Percentiles rank a stretch among this genome's conserved stretches.
These are phyloP conservation scores for Malurus alboscapulatus DNA, from an alignment of 2,113 vertebrate species.

Conservation along the genomic window DNA sequence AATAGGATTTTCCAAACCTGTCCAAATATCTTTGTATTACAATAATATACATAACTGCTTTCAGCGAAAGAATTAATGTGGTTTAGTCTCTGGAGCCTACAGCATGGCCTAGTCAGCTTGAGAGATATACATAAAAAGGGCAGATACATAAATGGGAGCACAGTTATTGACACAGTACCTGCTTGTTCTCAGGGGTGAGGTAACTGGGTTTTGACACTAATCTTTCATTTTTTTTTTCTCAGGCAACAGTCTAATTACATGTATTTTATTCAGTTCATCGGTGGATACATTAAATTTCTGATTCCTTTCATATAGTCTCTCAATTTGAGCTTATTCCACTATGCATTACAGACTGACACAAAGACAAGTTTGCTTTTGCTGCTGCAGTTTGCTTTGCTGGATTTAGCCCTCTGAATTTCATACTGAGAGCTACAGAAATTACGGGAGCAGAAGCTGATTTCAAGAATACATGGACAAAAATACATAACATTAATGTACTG, in stretches of 20 bases:
- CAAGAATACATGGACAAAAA: not conserved
- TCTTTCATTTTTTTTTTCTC: constrained; percentile 8
- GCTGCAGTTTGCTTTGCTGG: not conserved
- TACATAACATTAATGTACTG: not conserved
- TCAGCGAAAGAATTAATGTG: constrained; percentile 22
- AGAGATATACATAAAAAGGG: not conserved
- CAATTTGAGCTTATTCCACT: constrained; percentile 34
- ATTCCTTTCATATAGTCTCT: constrained; percentile 13
- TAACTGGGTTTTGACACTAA: constrained; percentile 29
- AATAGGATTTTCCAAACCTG: constrained; percentile 38
- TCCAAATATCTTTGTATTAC: constrained; percentile 27
- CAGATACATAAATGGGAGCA: not conserved
- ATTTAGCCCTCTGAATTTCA: not conserved
- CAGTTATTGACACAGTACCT: not conserved
- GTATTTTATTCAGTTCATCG: constrained; percentile 48
- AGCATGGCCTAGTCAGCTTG: constrained; percentile 29
- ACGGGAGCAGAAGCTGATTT: not conserved
- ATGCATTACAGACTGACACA: not conserved
- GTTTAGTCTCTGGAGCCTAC: constrained; percentile 37
- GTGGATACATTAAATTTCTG: constrained; percentile 35
- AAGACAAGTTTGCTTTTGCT: not conserved
- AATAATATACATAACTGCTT: constrained; percentile 19
- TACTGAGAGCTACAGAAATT: not conserved
- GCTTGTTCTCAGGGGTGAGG: constrained; percentile 44
- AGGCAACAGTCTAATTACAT: constrained; percentile 7